Conservation (phyloP, 2,888 invertebrate species). For the Tachina fera region DNA sequence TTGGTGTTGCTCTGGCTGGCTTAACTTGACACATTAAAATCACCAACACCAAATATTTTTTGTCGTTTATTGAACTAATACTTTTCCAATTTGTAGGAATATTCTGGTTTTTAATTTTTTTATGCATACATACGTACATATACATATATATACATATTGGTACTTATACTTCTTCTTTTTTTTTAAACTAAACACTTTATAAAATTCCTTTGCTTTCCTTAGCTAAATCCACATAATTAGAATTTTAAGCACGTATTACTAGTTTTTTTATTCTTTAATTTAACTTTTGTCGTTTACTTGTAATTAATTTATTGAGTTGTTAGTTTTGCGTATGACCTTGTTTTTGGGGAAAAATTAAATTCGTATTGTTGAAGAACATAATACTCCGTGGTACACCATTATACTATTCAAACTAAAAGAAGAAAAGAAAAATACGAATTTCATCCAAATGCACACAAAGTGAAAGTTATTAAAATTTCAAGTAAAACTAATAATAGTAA, state of each 20-base stretch:
- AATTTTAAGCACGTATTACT: slow-evolving; percentile 62
- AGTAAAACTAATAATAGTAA: slow-evolving; percentile 50
- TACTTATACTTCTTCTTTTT: neutral
- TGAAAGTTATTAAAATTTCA: slow-evolving; percentile 67
- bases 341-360: slow-evolving; percentile 58
- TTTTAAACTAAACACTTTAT: slow-evolving; percentile 12
- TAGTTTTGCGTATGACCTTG: slow-evolving; percentile 67
- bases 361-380: slow-evolving; percentile 43
- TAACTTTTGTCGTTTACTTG: slow-evolving; percentile 39
- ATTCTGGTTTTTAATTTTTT: slow-evolving; percentile 44
- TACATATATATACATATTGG: too few species aligned
- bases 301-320: slow-evolving; percentile 46
- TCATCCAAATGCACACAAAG: slow-evolving; percentile 66
- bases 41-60: slow-evolving; percentile 25
- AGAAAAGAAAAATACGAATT: slow-evolving; percentile 46
- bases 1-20: slow-evolving; percentile 19
- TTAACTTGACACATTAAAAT: slow-evolving; percentile 53
- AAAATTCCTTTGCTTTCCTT: slow-evolving; percentile 38
- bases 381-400: slow-evolving; percentile 19
- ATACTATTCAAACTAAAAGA: slow-evolving; percentile 25
- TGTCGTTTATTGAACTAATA: slow-evolving; percentile 26
- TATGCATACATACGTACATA: neutral
- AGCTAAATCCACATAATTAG: slow-evolving; percentile 36
- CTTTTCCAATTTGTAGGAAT: slow-evolving; percentile 33
- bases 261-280: slow-evolving; percentile 23